These are phyloP conservation scores for Drusus annulatus DNA, from an alignment of 1,140 invertebrate genomes.

Conservation along the genomic window DNA sequence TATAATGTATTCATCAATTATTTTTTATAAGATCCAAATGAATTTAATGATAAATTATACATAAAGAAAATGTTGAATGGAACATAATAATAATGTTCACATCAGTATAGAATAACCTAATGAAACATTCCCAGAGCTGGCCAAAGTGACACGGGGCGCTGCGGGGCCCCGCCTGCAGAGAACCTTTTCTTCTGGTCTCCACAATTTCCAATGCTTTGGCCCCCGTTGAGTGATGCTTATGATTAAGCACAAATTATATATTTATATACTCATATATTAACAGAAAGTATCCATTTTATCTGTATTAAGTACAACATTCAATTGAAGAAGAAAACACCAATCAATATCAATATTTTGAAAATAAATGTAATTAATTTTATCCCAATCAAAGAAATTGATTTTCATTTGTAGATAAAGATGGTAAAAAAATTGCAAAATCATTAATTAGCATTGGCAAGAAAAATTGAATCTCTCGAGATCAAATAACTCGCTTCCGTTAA, in stretches of 20 bases:
- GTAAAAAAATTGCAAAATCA: slow-evolving; percentile 45
- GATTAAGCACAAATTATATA: slow-evolving; percentile 42
- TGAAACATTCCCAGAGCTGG: slow-evolving; percentile 15
- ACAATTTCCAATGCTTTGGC: slow-evolving; percentile 21
- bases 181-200: neutral
- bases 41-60: slow-evolving; percentile 47
- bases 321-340: slow-evolving; percentile 21
- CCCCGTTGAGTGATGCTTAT: slow-evolving; percentile 17
- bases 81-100: slow-evolving; percentile 18
- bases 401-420: slow-evolving; percentile 36
- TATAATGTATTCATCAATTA: slow-evolving; percentile 19
- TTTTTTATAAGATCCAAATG: slow-evolving; percentile 37
- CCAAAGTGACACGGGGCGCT: neutral
- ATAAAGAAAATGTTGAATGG: slow-evolving; percentile 24
- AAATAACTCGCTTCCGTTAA: slow-evolving; percentile 52
- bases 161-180: neutral
- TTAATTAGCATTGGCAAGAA: slow-evolving; percentile 55
- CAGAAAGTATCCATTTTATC: slow-evolving; percentile 36
- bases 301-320: slow-evolving; percentile 50
- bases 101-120: slow-evolving; percentile 37
- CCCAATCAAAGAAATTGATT: slow-evolving; percentile 24
- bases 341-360: slow-evolving; percentile 33
- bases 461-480: slow-evolving; percentile 54
- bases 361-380: slow-evolving; percentile 9
- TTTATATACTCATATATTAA: slow-evolving; percentile 42